These are phyloP conservation scores for Halichondria panicea DNA, from an alignment of 37 sponge, comb jelly and placozoan species.

Conservation along the genomic window DNA sequence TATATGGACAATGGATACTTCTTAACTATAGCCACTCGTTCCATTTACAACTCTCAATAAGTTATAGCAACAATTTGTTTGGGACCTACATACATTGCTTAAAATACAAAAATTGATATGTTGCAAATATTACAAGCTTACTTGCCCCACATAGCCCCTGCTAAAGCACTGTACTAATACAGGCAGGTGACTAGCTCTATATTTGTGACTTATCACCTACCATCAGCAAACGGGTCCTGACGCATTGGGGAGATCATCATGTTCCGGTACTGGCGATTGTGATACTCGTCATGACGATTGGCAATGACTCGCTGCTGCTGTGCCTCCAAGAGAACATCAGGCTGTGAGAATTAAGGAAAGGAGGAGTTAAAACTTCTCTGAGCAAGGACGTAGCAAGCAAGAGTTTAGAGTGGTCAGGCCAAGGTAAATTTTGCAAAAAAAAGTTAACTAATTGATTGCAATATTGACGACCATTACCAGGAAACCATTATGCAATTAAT, in stretches of 20 bases:
- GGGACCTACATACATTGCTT: too few species aligned
- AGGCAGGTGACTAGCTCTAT: neutral
- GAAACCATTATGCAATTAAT: too few species aligned
- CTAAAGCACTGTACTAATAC: too few species aligned
- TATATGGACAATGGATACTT: too few species aligned
- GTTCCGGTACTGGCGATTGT: constrained; percentile 54
- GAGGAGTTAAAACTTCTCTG: neutral
- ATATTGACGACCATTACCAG: neutral
- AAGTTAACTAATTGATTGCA: neutral
- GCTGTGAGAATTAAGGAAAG: too few species aligned
- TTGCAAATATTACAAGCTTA: constrained; percentile 1
- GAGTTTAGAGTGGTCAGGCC: too few species aligned
- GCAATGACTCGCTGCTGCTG: constrained; percentile 43
- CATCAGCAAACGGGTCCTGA: constrained; percentile 77
- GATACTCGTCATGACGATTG: constrained; percentile 87
- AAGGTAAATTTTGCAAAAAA: neutral
- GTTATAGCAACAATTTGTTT: too few species aligned
- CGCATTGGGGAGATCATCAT: constrained; percentile 81
- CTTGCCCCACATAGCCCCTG: too few species aligned
- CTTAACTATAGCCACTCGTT: too few species aligned
- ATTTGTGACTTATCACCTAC: constrained; percentile 27
- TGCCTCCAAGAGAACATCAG: constrained; percentile 73
- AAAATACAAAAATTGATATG: neutral
- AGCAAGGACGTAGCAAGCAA: too few species aligned
- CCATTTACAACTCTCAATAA: too few species aligned